Evolutionary conservation across 2,113 vertebrate genomes (phyloP), one percentile per base, ranked within the genome.

Genomic region (Ceyx cyanopectus): DNA sequence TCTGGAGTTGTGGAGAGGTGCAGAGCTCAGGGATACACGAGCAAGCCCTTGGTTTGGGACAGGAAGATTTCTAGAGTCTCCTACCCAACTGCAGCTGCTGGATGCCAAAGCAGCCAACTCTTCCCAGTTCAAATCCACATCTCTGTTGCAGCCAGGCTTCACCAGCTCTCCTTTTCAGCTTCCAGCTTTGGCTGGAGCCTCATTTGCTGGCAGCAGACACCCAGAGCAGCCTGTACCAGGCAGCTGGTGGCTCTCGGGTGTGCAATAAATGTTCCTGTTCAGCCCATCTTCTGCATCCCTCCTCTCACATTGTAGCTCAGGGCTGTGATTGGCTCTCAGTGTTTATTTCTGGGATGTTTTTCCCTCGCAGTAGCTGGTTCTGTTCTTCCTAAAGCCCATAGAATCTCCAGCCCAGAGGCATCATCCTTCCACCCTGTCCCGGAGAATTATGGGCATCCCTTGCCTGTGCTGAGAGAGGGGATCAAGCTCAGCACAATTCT

Each of bases 81-180:
- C 40, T 54, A 10, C 41, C 5, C 12, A 7, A 2, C 19, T 43
- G 26, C 77, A 50, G 51, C 30, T 82, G 34, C 51, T 69, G 65
- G 8, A 69, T n/a, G 3, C 26, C 32, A 32, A 63, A 60, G 3
- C 45, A 54, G 17, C 22, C 69, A 24, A 7, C 24, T 0, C 0
- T n/a, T 58, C 57, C n/a, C 45, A 56, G 53, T 12, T 40, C 1
- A 60, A 75, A 30, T 6, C 12, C 79, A 11, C 3, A 1, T 10
- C 34, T 51, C n/a, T 34, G 10, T 0, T 18, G 63, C 1, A 10
- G 54, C 65, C 83, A 51, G 54, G 58, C 30, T 92, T 45, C 48
- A 6, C 40, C 77, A 46, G 54, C 43, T 62, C 56, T 82, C 5
- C 14, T 12, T 27, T 19, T 67, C 48, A 37, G 27, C 32, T 73